These are phyloP conservation scores for Harpagifer antarcticus DNA, from an alignment of 2,797 vertebrate species.

Conservation along the genomic window DNA sequence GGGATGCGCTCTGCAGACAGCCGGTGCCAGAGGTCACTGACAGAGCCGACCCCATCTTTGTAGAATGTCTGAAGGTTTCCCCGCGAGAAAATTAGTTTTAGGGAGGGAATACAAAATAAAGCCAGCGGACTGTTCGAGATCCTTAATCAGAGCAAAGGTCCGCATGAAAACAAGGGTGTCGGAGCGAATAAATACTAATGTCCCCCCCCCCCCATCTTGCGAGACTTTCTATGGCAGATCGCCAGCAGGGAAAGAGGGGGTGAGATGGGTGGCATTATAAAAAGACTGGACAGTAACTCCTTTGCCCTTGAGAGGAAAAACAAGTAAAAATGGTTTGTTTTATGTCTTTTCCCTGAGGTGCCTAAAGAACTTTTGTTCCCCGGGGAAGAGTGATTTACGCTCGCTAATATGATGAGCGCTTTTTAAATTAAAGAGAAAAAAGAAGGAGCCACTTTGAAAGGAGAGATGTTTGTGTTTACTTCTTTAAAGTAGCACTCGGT, in stretches of 20 bases:
- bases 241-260: conserved; percentile 51
- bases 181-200: conserved; percentile 72
- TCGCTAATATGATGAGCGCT: conserved; percentile 50
- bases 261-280: conserved; percentile 45
- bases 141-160: conserved; percentile 81
- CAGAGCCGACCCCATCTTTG: conserved; percentile 80
- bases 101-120: conserved; percentile 66
- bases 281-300: conserved; percentile 56
- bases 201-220: conserved; percentile 44
- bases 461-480: conserved; percentile 67
- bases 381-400: conserved; percentile 34
- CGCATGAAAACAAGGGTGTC: conserved; percentile 76
- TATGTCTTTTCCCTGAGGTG: conserved; percentile 17
- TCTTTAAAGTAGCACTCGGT: conserved; percentile 60
- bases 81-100: conserved; percentile 79
- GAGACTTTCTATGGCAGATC: conserved; percentile 54
- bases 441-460: conserved; percentile 44
- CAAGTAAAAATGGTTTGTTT: conserved; percentile 51
- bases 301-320: conserved; percentile 74
- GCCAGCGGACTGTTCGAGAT: conserved; percentile 67
- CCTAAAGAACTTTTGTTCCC: conserved; percentile 43
- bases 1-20: conserved; percentile 79
- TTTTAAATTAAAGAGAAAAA: conserved; percentile 61
- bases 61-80: conserved; percentile 77
- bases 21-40: conserved; percentile 81